Conservation (phyloP, 2,797 vertebrate species). For the Ambastaia sidthimunki region DNA sequence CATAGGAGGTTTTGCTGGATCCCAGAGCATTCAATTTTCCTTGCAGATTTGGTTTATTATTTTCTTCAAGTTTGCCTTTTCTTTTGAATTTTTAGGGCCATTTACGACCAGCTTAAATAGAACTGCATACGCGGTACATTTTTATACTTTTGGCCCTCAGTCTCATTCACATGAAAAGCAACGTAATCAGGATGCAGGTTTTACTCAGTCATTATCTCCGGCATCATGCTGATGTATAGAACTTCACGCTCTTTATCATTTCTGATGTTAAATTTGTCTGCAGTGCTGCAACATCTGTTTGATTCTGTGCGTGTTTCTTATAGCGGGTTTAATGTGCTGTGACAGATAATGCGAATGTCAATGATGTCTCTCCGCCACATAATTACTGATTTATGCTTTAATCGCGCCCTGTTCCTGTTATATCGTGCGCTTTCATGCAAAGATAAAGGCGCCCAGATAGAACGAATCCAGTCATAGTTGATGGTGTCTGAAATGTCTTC, state of each 20-base stretch:
- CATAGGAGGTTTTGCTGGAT: constrained; percentile 10
- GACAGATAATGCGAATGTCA: constrained; percentile 47
- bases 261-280: neutral
- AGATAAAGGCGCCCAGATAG: constrained; percentile 38
- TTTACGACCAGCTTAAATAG: constrained; percentile 3
- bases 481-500: constrained; percentile 11
- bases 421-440: constrained; percentile 38
- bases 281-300: neutral
- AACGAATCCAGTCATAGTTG: constrained; percentile 22
- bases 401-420: constrained; percentile 32
- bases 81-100: constrained; percentile 11
- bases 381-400: constrained; percentile 47
- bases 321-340: constrained; percentile 37
- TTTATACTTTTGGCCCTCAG: neutral
- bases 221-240: constrained; percentile 10
- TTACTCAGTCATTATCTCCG: constrained; percentile 16
- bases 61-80: neutral
- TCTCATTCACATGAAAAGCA: neutral
- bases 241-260: neutral
- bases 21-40: constrained; percentile 12
- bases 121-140: constrained; percentile 4
- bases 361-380: constrained; percentile 29
- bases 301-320: constrained; percentile 22
- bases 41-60: constrained; percentile 21
- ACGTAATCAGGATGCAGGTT: constrained; percentile 10